Conservation (phyloP, 2,888 invertebrate genomes). For the Netelia virgata region DNA sequence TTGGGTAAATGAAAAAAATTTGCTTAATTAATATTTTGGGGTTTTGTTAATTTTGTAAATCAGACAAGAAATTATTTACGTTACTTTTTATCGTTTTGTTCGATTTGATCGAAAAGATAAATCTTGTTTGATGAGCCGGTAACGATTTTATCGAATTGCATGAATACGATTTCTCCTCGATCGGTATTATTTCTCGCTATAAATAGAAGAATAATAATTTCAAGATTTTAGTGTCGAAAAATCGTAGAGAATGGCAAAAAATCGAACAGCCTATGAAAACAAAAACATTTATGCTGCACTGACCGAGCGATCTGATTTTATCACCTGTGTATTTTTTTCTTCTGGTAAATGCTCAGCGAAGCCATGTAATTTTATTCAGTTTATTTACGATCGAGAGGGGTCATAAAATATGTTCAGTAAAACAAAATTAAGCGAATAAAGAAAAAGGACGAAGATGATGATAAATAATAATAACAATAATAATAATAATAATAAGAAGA, state of each 20-base stretch:
- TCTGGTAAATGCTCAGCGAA: not conserved
- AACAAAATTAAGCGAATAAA: not conserved
- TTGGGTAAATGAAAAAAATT: too few relatives aligned
- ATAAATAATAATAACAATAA: not conserved
- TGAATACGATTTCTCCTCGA: too few relatives aligned
- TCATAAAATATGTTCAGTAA: constrained; percentile 14
- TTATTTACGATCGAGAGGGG: constrained; percentile 34
- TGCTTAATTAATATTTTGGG: too few relatives aligned
- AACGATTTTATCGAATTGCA: too few relatives aligned
- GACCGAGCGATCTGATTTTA: constrained; percentile 26
- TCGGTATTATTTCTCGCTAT: too few relatives aligned
- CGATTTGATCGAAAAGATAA: too few relatives aligned
- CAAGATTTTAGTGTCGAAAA: not conserved
- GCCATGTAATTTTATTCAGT: constrained; percentile 17
- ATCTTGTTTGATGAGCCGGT: too few relatives aligned
- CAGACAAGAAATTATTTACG: too few relatives aligned
- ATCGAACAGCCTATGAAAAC: not conserved
- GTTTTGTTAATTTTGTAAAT: too few relatives aligned
- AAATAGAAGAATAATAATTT: not conserved
- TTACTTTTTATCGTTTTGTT: too few relatives aligned
- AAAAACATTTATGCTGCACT: not conserved
- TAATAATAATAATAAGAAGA: not conserved
- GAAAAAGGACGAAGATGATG: too few relatives aligned
- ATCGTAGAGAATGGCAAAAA: not conserved
- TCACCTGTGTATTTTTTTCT: not conserved